Evolutionary conservation across 2,797 vertebrate genomes (phyloP), one percentile per base, ranked within the genome.

Genomic region (Sciurus vulgaris): DNA sequence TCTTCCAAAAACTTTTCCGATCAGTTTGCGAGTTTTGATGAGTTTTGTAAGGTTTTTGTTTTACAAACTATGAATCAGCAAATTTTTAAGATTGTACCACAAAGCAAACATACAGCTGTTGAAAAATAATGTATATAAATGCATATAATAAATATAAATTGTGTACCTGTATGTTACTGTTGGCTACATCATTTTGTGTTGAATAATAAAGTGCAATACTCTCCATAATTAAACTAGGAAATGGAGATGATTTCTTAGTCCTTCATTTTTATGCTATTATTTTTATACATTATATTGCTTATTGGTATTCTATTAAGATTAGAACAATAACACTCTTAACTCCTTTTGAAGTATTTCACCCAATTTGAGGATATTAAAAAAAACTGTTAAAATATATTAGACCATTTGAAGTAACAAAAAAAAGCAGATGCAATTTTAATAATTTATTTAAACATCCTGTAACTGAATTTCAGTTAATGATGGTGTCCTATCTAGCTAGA

Each of bases 121-220:
- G 98, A 99, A 99, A 99, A 99, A 98, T 99, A 98, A 99, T 99
- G 99, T 99, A 99, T 99, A 99, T 99, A 99, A 99, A 99, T 99
- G 99, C 99, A 99, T 99, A 99, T 99, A 99, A 99, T 99, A 99
- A 99, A 99, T 99, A 99, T 99, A 99, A 99, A 99, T 99, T 99
- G 99, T 99, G 99, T 99, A 99, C 98, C 99, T 99, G 99, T 99
- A 99, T 98, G 97, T 98, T 98, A 98, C 98, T 98, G 98, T 98
- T 98, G 98, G 96, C 98, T 98, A 98, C 98, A 97, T 99, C 98
- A 98, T 98, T 98, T 98, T 98, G 95, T 98, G 98, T 98, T 98
- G 95, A 98, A 98, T 98, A 98, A 98, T 97, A 97, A 98, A 98
- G 96, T 98, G 96, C 98, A 98, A 98, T 98, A 97, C 87, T 97